phyloP scores from a whole-genome alignment of 1,140 invertebrate genomes.

The Sitophilus oryzae region DNA sequence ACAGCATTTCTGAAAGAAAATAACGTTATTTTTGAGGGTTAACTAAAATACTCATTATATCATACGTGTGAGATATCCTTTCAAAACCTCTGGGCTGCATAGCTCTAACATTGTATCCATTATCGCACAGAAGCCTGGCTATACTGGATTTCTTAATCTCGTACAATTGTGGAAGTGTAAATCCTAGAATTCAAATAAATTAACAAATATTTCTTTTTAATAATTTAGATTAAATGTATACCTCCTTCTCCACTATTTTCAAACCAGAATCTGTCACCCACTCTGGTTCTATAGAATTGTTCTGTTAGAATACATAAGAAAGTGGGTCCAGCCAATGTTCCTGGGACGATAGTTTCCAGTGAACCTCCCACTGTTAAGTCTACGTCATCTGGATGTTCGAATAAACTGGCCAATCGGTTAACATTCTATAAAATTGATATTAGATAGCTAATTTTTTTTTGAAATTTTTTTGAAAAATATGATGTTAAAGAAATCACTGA shows the following conservation, averaged over 20 bases:
- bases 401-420: constrained; percentile 55
- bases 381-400: constrained; percentile 72
- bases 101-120: constrained; percentile 63
- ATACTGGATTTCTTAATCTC: constrained; percentile 80
- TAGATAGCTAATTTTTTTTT: neutral
- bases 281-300: constrained; percentile 79
- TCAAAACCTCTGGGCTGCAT: constrained; percentile 67
- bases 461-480: neutral
- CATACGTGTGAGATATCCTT: constrained; percentile 53
- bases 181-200: no score
- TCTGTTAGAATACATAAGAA: constrained; percentile 84
- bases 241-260: constrained; percentile 61
- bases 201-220: no score
- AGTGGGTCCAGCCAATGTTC: constrained; percentile 79
- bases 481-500: neutral
- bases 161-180: constrained; percentile 37
- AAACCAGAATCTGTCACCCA: constrained; percentile 79
- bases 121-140: constrained; percentile 81
- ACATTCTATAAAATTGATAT: constrained; percentile 53
- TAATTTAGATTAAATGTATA: no score
- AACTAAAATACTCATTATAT: no score
- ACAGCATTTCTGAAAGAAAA: constrained; percentile 59
- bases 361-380: constrained; percentile 83
- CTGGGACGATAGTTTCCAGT: constrained; percentile 68
- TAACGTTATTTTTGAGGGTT: neutral